Base-by-base conservation (phyloP, 2,113 vertebrate genomes). In the Corythornis madagascariensis region DNA sequence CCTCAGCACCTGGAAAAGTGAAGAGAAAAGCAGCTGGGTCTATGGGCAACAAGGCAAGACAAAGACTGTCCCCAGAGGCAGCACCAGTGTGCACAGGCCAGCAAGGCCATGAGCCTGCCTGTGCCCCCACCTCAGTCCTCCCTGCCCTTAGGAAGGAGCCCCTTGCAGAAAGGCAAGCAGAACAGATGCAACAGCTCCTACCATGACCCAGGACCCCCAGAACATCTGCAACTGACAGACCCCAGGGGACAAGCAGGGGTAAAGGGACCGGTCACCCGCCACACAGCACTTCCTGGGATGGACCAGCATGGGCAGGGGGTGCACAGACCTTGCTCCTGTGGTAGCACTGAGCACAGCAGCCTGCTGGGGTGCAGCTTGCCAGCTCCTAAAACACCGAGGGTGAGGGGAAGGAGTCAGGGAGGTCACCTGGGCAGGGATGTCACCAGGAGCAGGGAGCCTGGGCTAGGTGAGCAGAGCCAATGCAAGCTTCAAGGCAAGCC, bases 41-140 rank as follows among this genome's bases (percentile, higher is more conserved):
- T 76, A 48, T 0, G 0, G 35, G 25, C 50, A 38, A 42, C 33
- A 35, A 75, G 28, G 13, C 0, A 12, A 9, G 7, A 11, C 5
- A 16, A 57, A 19, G 18, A 31, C n/a, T 7, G 1, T 47, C 18
- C 64, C 56, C 60, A 16, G 31, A 18, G 33, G 16, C 57, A 28
- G 21, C 7, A n/a, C 12, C 16, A 9, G 52, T 8, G 13, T 65
- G 71, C 52, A n/a, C 0, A 0, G 20, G 22, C 2, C 2, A 78
- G n/a, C n/a, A 67, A n/a, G 42, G 59, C 18, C 57, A 33, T 17
- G 42, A 73, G 29, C 55, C 31, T 61, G 14, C 33, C 55, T 50
- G 11, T 59, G 81, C 29, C 66, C 67, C 24, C 8, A 6, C 2
- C 11, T 0, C n/a, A 19, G 6, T 4, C 9, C 42, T 28, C 12